Percentiles rank a stretch among this genome's conserved stretches.
Conservation (phyloP, 1,140 invertebrate genomes). For the Sinonovacula constricta region DNA sequence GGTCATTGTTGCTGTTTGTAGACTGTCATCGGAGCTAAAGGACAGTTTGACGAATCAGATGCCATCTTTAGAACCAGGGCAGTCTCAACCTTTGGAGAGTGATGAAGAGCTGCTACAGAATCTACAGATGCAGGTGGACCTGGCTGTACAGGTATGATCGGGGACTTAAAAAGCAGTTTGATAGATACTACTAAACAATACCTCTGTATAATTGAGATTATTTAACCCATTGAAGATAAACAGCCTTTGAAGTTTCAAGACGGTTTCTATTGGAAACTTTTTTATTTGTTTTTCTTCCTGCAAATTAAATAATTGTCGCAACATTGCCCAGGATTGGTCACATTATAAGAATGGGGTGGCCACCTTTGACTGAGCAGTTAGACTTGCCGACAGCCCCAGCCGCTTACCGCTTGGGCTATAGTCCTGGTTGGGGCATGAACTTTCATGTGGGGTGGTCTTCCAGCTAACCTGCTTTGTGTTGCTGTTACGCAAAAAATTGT, state of each 20-base stretch:
- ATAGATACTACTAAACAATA: background rate
- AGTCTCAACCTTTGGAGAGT: slow-evolving; percentile 36
- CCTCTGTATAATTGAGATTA: background rate
- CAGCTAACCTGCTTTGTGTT: no score
- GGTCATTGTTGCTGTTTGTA: no score
- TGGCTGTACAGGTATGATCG: slow-evolving; percentile 53
- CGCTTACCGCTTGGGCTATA: no score
- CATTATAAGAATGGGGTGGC: no score
- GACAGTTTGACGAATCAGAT: slow-evolving; percentile 53
- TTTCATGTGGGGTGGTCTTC: no score
- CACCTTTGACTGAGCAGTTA: no score
- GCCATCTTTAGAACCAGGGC: slow-evolving; percentile 9
- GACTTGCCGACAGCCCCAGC: no score
- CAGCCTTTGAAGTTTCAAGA: background rate
- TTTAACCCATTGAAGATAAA: background rate
- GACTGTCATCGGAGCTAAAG: slow-evolving; percentile 40
- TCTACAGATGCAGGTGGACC: slow-evolving; percentile 57
- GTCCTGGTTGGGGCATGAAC: no score
- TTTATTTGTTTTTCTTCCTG: background rate
- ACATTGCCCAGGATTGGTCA: background rate
- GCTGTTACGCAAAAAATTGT: no score
- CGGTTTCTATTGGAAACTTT: background rate
- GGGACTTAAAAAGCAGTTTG: background rate
- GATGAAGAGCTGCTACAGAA: slow-evolving; percentile 60
- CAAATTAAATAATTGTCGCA: background rate